Conservation (phyloP, 2,888 invertebrate genomes). For the Pogonocherus hispidulus region DNA sequence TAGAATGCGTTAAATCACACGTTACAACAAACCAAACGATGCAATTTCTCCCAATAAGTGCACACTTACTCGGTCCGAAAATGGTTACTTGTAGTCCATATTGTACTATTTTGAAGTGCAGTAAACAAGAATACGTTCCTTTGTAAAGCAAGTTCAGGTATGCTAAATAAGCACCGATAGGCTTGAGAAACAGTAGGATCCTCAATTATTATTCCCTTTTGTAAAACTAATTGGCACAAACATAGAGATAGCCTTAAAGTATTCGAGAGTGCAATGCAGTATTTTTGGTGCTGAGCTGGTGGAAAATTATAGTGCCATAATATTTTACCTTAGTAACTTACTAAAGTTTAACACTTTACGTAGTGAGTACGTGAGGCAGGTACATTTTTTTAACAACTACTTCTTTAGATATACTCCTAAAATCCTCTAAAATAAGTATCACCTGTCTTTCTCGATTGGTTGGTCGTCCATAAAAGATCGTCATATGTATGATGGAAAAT, state of each 20-base stretch:
- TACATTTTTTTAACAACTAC: too few relatives aligned
- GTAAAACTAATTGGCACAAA: background rate
- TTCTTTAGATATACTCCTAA: too few relatives aligned
- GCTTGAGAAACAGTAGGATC: background rate
- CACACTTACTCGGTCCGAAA: conserved; percentile 11
- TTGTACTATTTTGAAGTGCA: conserved; percentile 13
- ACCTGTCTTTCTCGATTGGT: too few relatives aligned
- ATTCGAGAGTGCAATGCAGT: too few relatives aligned
- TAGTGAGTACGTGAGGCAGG: too few relatives aligned
- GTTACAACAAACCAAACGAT: background rate
- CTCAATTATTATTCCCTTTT: background rate
- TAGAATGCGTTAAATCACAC: conserved; percentile 13
- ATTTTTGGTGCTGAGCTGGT: too few relatives aligned
- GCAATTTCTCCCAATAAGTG: conserved; percentile 19
- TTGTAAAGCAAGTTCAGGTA: background rate
- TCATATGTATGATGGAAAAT: too few relatives aligned
- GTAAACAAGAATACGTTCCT: conserved; percentile 9
- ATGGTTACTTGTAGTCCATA: conserved; percentile 1
- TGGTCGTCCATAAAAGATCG: too few relatives aligned
- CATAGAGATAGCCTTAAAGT: background rate
- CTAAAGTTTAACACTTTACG: too few relatives aligned
- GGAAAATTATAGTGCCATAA: too few relatives aligned
- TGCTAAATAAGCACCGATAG: conserved; percentile 6
- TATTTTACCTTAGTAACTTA: too few relatives aligned
- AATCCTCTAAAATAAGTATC: too few relatives aligned